Evolutionary conservation across 64 coral and sea anemone genomes (phyloP), one percentile per base, ranked within the genome.

Genomic region (Platygyra sinensis): DNA sequence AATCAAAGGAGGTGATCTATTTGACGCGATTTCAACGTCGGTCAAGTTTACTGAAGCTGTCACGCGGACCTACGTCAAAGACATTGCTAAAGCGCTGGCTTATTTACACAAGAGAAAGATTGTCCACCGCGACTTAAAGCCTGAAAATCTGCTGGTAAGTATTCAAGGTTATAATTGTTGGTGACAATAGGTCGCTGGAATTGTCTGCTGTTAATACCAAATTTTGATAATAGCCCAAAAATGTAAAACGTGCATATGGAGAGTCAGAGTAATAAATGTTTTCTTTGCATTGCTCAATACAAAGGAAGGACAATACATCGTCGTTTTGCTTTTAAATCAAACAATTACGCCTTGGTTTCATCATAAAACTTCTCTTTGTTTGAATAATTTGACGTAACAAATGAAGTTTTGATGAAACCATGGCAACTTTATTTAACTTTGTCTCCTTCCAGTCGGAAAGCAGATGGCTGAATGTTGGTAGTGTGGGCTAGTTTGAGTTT

Each of bases 121-220:
- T 30, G 97, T 99, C 18, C 97, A 99, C 49, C 77, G 97, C 78
- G 97, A 99, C 36, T 73, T 99, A 7, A 99, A 99, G 88, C 97
- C 97, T 12, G 97, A 99, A 87, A 99, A 99, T 75, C 78, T 99
- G 10, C 67, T 99, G 75, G 97, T 99, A 89, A 91, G 97, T 86
- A 38, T 11, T 46, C 4, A 46, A 46, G 22, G 22, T 11, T n/a
- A 1, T 69, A 69, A 27, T 69, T 10, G 10, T 69, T 2, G 25
- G 22, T 28, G 9, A 69, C 65, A 27, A 5, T 10, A 27, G n/a
- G 22, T 27, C 25, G 22, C 65, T 9, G 15, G 65, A 27, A 25
- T 25, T 69, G n/a, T n/a, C 20, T 29, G 20, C 10, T 7, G 27
- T 69, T 69, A 11, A 11, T 27, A 11, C 25, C 22, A 29, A 10